Percentiles rank a stretch among this genome's conserved stretches.
Evolutionary conservation across 2,797 vertebrate genomes (phyloP).

Genomic region (Allobates femoralis): DNA sequence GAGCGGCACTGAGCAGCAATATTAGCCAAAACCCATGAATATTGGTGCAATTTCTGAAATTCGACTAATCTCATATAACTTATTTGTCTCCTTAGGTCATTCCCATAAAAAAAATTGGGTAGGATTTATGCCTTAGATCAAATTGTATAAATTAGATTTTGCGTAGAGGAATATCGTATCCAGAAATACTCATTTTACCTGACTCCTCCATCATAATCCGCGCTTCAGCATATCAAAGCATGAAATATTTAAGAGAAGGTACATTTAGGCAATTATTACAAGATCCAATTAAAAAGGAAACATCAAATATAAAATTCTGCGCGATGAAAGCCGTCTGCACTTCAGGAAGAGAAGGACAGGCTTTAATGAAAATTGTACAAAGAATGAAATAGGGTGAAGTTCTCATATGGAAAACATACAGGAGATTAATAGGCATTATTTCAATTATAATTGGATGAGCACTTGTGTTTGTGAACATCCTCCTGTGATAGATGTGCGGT

Average conservation of each 20-base stretch:
- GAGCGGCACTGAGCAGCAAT: background rate
- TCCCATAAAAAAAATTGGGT: background rate
- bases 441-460: constrained; percentile 56
- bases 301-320: constrained; percentile 50
- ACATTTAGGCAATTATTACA: constrained; percentile 46
- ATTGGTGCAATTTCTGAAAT: too few relatives aligned
- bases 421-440: constrained; percentile 55
- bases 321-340: constrained; percentile 45
- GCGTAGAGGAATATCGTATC: too few relatives aligned
- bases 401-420: constrained; percentile 43
- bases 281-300: constrained; percentile 49
- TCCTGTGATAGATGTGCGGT: constrained; percentile 44
- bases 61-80: too few relatives aligned
- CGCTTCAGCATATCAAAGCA: constrained; percentile 32
- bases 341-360: constrained; percentile 33
- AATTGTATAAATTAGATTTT: background rate
- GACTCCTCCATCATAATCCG: constrained; percentile 2
- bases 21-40: too few relatives aligned
- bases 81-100: background rate
- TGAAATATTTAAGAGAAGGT: constrained; percentile 43
- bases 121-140: background rate
- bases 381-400: constrained; percentile 42
- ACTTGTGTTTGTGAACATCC: constrained; percentile 53
- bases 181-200: background rate
- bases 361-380: constrained; percentile 34